Base-by-base conservation (phyloP, 2,888 invertebrate species). In the Calephelis perditalis region DNA sequence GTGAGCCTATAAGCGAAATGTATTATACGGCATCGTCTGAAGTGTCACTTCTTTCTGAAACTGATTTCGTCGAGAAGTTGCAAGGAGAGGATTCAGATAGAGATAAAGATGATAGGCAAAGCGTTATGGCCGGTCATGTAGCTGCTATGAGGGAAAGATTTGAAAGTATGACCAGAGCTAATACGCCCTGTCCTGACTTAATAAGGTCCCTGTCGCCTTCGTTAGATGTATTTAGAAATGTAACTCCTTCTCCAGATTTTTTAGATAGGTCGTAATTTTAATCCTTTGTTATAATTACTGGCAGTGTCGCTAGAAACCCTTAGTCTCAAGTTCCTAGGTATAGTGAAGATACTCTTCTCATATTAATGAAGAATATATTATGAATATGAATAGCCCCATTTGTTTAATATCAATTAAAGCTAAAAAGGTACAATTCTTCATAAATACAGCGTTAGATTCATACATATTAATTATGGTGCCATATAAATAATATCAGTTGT, bases 111-210 rank as follows among this genome's bases (percentile, higher is more conserved):
- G 74, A 73, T n/a, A 69, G 73, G 46, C 79, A 78, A 63, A 75
- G 80, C 56, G 85, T 85, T 64, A 77, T 84, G 60, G 83, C 90
- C 0, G 91, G 91, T 0, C 91, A 91, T 73, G 91, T 91, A 72
- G 91, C 91, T 8, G 91, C 91, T 12, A 91, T 91, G 91, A 69
- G 91, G 11, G 90, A 91, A 67, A 72, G 87, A 9, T 91, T 91
- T 73, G 91, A 91, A 70, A 91, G 84, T 59, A 85, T 91, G 85
- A 91, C 90, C 57, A 78, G 90, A 5, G 76, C 85, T 9, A 84
- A 81, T 73, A 86, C 89, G 63, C 89, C 89, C 2, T 82, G 86
- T 55, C 81, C 86, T 0, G 89, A 87, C 60, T 67, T 80, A 3
- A 62, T 71, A 62, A 69, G 87, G 2, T 80, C 84, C 0, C 61